Base-by-base conservation (phyloP, 2,113 vertebrate genomes). In the Cebidichthys violaceus region DNA sequence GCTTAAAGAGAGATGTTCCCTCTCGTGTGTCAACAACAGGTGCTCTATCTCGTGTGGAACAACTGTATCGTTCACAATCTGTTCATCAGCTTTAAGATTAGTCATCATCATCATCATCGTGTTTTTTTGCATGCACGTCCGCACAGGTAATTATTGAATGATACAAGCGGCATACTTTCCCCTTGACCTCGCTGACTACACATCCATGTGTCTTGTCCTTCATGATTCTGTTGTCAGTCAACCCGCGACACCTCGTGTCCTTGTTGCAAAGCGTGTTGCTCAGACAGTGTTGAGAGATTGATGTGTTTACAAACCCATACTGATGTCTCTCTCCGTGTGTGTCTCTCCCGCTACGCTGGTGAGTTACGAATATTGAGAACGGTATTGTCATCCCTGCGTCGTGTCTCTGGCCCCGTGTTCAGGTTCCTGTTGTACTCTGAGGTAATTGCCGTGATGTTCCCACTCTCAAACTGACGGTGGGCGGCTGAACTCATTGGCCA, bases 301-400 rank as follows among this genome's bases (percentile, higher is more conserved):
- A 93, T 90, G 84, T 77, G 18, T 81, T 88, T 45, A 29, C 88
- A 90, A 88, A 91, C 84, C 80, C 73, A 45, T 69, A 14, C 65
- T 82, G 86, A 89, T 83, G 72, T 79, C 62, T 83, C 64, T 45
- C 47, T 71, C 35, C 31, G 10, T 69, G 2, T 71, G 64, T 59
- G n/a, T 73, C 22, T 35, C 24, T 47, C 74, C 61, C 70, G 31
- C 65, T 68, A 27, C 73, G 35, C 33, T 45, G 18, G 29, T 70
- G 57, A 69, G 20, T 69, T 80, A 62, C 14, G 11, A 45, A 81
- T 77, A 71, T 90, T 84, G 41, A 78, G 61, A 83, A 69, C 29
- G 78, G 67, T 27, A 18, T 67, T 70, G 70, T 68, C 62, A 43
- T 76, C 45, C 55, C 31, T 18, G 18, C n/a, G 27, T 67, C 64